Evolutionary conservation across 2,888 invertebrate species (phyloP).

Genomic region (Lasioglossum leucozonium): DNA sequence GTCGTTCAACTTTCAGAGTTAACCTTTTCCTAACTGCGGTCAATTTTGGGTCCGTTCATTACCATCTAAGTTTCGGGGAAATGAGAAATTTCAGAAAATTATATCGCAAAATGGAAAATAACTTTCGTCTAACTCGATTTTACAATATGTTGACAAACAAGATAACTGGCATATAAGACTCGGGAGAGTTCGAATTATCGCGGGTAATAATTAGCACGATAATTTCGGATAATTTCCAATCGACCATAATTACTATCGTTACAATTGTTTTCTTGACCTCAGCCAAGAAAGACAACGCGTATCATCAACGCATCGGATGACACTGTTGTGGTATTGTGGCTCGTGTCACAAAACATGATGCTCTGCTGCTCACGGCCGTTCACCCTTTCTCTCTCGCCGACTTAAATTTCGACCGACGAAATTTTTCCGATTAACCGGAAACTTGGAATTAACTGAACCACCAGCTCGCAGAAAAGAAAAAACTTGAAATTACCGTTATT

Average conservation of each 20-base stretch:
- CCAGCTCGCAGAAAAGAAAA: background rate
- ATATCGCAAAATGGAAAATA: background rate
- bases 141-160: background rate
- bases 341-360: background rate
- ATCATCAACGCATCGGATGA: background rate
- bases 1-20: slow-evolving; percentile 60
- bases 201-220: background rate
- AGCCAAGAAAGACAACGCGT: background rate
- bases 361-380: background rate
- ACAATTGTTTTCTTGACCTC: slow-evolving; percentile 23
- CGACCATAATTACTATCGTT: background rate
- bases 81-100: background rate
- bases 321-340: background rate
- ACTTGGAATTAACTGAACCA: background rate
- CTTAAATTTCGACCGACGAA: background rate
- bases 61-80: background rate
- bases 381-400: background rate
- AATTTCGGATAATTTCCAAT: slow-evolving; percentile 10
- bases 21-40: slow-evolving; percentile 56
- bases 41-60: slow-evolving; percentile 43
- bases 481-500: background rate
- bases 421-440: background rate
- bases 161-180: slow-evolving; percentile 30
- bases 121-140: background rate
- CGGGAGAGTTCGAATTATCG: background rate